phyloP scores from a whole-genome alignment of 2,113 vertebrate genomes.

The Emydura subglobosa region DNA sequence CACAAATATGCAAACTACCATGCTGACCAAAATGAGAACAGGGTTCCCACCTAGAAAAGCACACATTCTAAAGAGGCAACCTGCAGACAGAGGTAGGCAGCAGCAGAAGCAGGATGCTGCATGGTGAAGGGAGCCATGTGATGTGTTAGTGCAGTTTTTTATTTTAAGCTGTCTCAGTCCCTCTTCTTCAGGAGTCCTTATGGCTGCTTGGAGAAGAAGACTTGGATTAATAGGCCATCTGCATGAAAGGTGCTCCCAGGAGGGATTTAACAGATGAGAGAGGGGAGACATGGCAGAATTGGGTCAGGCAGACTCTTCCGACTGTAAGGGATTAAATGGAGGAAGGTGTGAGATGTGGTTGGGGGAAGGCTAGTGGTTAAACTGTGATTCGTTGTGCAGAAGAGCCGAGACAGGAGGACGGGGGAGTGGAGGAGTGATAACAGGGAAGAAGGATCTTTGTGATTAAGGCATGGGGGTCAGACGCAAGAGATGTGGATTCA shows the following conservation, averaged over 20 bases:
- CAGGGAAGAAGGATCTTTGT: rapidly evolving
- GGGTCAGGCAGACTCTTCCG: not conserved
- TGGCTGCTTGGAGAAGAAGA: not conserved
- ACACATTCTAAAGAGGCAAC: not conserved
- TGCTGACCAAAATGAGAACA: not conserved
- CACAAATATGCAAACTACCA: not conserved
- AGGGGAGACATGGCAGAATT: not conserved
- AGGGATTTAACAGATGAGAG: not conserved
- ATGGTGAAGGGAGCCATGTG: not conserved
- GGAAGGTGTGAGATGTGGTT: not conserved
- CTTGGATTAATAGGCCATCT: not conserved
- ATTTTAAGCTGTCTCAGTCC: not conserved
- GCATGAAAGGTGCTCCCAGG: not conserved
- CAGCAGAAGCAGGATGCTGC: not conserved
- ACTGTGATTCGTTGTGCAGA: not conserved
- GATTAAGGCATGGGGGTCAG: not conserved
- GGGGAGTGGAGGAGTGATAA: not conserved
- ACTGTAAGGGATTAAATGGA: not conserved
- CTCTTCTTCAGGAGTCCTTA: not conserved
- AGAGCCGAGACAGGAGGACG: not conserved
- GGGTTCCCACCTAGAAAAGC: not conserved
- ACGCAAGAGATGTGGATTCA: not conserved
- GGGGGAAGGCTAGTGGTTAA: not conserved
- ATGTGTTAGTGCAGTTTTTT: not conserved
- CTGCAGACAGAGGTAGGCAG: not conserved